These are phyloP conservation scores for Nerophis ophidion DNA, from an alignment of 2,113 vertebrate genomes.

Conservation along the genomic window DNA sequence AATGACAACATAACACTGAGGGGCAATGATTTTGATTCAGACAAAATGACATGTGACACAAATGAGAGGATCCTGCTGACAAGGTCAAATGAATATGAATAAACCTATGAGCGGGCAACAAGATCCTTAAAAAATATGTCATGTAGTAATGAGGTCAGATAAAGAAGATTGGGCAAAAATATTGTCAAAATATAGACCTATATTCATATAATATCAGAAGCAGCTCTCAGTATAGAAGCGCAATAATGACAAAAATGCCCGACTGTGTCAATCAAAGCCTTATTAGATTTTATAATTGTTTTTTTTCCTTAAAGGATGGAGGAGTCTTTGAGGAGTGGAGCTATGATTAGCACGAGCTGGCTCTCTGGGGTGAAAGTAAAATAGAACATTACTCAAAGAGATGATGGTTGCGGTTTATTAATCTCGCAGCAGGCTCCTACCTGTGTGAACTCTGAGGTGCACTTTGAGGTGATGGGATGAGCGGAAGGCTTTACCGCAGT, in stretches of 20 bases:
- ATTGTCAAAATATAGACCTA: too few species aligned
- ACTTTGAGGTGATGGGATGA: conserved; percentile 93
- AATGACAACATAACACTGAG: neutral
- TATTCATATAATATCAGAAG: too few species aligned
- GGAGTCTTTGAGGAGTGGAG: conserved; percentile 35
- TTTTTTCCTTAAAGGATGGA: conserved; percentile 8
- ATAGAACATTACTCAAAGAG: neutral
- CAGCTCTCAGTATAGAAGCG: too few species aligned
- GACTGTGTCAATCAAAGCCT: too few species aligned
- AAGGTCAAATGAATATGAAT: conserved; percentile 22
- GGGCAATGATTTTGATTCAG: too few species aligned
- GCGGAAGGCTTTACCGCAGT: conserved; percentile 90
- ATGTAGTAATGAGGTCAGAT: too few species aligned
- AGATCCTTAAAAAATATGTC: too few species aligned
- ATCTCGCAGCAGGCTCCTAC: conserved; percentile 64
- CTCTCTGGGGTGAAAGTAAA: conserved; percentile 37
- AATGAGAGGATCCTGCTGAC: conserved; percentile 18
- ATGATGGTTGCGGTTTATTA: conserved; percentile 27
- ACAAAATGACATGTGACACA: conserved; percentile 24
- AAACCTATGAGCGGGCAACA: too few species aligned
- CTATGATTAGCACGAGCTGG: conserved; percentile 50
- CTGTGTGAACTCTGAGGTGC: conserved; percentile 90
- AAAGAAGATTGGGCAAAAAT: too few species aligned
- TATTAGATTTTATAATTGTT: too few species aligned
- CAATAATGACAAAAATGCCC: too few species aligned